Evolutionary conservation across 2,797 vertebrate genomes (phyloP).

Genomic region (Tangara arthus): DNA sequence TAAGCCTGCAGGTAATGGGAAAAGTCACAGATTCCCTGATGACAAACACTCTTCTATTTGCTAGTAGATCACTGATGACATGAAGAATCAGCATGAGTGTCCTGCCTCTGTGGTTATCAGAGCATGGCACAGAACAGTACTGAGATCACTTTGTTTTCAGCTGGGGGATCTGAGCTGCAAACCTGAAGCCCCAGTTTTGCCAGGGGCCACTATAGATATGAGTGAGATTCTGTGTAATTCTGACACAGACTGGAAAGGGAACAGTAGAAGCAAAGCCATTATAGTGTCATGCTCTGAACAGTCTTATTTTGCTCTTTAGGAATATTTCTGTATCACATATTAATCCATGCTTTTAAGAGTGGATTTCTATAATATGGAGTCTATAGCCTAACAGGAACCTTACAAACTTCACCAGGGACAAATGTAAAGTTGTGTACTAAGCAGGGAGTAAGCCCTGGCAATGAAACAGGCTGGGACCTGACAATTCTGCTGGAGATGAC

Average conservation of each 20-base stretch:
- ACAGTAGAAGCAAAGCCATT: not conserved
- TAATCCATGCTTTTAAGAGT: not conserved
- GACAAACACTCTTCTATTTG: not conserved
- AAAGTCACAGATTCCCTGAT: not conserved
- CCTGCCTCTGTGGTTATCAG: not conserved
- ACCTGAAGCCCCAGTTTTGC: not conserved
- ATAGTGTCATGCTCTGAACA: not conserved
- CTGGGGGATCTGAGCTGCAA: not conserved
- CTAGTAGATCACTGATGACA: not conserved
- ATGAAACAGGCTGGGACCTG: not conserved
- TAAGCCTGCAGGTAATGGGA: not conserved
- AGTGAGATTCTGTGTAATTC: not conserved
- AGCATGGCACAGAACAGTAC: not conserved
- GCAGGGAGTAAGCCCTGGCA: not conserved
- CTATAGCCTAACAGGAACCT: not conserved
- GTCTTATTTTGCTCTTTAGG: not conserved
- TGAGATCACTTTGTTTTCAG: not conserved
- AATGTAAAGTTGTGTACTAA: not conserved
- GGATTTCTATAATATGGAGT: not conserved
- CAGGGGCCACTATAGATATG: not conserved
- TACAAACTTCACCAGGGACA: not conserved
- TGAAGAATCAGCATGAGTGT: not conserved
- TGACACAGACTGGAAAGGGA: not conserved
- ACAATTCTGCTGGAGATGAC: not conserved
- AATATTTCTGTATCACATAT: not conserved